phyloP scores from a whole-genome alignment of 2,888 invertebrate species.

The Dolomedes plantarius region DNA sequence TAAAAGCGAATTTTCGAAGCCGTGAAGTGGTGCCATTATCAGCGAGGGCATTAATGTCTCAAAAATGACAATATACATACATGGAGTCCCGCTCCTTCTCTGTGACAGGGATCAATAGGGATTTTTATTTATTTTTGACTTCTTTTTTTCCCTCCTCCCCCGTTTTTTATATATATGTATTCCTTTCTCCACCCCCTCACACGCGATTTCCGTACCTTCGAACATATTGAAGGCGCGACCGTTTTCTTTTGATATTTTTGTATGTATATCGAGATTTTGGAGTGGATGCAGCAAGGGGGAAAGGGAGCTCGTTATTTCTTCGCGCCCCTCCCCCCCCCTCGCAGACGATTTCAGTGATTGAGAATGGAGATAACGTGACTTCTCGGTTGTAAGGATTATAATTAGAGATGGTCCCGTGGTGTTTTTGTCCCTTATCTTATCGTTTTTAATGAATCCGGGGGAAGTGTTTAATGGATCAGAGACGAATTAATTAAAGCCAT shows the following conservation, averaged over 20 bases:
- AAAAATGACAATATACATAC: constrained; percentile 71
- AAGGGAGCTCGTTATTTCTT: constrained; percentile 2
- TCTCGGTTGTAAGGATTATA: constrained; percentile 16
- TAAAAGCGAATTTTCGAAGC: constrained; percentile 66
- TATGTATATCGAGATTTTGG: constrained; percentile 18
- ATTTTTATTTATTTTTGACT: constrained; percentile 38
- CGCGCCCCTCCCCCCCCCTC: neutral
- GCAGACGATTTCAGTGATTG: constrained; percentile 13
- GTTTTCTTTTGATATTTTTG: constrained; percentile 32
- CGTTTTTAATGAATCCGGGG: constrained; percentile 10
- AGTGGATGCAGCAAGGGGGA: neutral
- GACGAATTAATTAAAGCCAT: constrained; percentile 5
- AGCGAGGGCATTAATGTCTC: constrained; percentile 65
- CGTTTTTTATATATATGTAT: constrained; percentile 19
- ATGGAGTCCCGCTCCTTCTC: constrained; percentile 42
- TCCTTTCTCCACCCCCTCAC: constrained; percentile 23
- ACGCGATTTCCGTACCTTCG: constrained; percentile 18
- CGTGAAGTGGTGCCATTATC: constrained; percentile 68
- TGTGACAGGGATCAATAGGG: constrained; percentile 65
- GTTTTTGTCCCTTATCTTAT: constrained; percentile 6
- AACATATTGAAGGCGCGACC: constrained; percentile 31
- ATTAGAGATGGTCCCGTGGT: neutral
- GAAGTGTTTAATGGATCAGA: constrained; percentile 1
- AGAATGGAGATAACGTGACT: constrained; percentile 16
- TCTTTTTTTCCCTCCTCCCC: constrained; percentile 23